A percentile compares a stretch with the other conserved stretches of the same genome.
Evolutionary conservation across 1,140 invertebrate genomes (phyloP).

Genomic region (Hirudo medicinalis): DNA sequence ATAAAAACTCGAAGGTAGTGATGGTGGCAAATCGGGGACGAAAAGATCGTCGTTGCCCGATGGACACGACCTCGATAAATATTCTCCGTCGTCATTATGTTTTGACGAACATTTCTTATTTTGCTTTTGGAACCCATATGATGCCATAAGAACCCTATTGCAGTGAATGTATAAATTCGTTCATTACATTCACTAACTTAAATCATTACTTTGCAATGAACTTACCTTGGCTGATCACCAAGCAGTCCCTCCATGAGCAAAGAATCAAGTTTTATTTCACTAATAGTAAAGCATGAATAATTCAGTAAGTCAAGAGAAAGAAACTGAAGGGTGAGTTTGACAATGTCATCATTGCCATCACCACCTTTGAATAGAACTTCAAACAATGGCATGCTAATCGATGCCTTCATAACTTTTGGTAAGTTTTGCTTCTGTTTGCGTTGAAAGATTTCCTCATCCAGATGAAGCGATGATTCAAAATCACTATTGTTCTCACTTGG

Average conservation of each 20-base stretch:
- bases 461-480: not conserved
- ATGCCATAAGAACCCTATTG: conserved; percentile 27
- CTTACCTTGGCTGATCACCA: not conserved
- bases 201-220: not conserved
- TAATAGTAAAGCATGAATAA: conserved; percentile 5
- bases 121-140: not conserved
- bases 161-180: too few species aligned
- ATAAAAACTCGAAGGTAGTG: conserved; percentile 35
- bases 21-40: conserved; percentile 33
- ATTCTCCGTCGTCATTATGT: not conserved
- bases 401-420: conserved; percentile 3
- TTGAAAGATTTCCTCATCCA: not conserved
- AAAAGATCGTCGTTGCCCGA: conserved; percentile 44
- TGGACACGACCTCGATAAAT: conserved; percentile 68
- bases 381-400: conserved; percentile 18
- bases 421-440: not conserved
- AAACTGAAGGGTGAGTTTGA: not conserved
- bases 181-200: too few species aligned
- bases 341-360: not conserved
- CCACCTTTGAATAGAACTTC: conserved; percentile 21
- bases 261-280: conserved; percentile 13
- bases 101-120: not conserved
- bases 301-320: not conserved
- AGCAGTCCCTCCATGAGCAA: not conserved
- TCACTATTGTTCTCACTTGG: not conserved